Conservation (phyloP, 1,140 invertebrate species). For the Zaprionus capensis region DNA sequence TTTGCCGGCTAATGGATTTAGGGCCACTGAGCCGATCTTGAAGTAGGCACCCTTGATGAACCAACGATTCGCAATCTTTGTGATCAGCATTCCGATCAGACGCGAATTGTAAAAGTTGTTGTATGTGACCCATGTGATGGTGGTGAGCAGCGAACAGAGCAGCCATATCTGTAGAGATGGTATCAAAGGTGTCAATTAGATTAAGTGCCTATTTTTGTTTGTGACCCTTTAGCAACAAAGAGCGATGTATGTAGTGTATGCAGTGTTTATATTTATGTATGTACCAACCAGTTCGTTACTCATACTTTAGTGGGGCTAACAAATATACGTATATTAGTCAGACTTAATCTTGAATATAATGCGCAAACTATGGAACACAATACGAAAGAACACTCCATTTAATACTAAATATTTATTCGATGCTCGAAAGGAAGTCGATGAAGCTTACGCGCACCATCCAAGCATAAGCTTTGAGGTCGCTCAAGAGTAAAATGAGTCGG, state of each 20-base stretch:
- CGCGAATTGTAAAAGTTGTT: conserved; percentile 98
- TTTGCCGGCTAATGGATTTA: conserved; percentile 98
- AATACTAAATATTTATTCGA: not conserved
- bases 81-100: conserved; percentile 94
- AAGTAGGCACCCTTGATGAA: conserved; percentile 94
- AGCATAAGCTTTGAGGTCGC: not conserved
- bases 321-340: conserved; percentile 25
- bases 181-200: conserved; percentile 14
- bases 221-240: not conserved
- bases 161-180: conserved; percentile 85
- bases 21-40: conserved; percentile 96
- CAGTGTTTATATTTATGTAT: not conserved
- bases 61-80: conserved; percentile 94
- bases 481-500: not conserved
- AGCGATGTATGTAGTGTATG: not conserved
- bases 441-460: not conserved
- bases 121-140: conserved; percentile 94
- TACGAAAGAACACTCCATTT: not conserved
- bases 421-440: not conserved
- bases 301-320: not conserved
- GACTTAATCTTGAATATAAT: not conserved
- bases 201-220: not conserved
- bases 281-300: not conserved
- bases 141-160: conserved; percentile 89
- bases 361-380: not conserved